A percentile compares a stretch with the other conserved stretches of the same genome.
phyloP scores from a whole-genome alignment of 2,888 invertebrate species.

The Stenurella melanura region DNA sequence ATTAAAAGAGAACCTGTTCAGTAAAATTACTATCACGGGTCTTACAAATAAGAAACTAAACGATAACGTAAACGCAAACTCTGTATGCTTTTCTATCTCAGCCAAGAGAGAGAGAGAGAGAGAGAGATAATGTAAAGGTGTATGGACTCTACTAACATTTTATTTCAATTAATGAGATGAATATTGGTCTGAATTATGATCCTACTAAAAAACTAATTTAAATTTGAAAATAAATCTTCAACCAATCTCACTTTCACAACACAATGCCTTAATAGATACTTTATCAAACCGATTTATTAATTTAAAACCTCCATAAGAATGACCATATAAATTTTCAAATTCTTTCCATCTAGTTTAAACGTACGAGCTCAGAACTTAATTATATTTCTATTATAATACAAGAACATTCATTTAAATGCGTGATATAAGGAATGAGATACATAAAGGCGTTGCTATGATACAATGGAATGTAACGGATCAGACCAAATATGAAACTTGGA shows the following conservation, averaged over 20 bases:
- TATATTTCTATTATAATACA: not conserved
- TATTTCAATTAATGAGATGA: not conserved
- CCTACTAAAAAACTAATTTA: not conserved
- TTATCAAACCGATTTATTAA: not conserved
- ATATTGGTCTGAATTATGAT: not conserved
- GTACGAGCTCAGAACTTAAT: not conserved
- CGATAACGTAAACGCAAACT: too few species aligned
- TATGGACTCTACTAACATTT: too few species aligned
- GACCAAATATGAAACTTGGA: not conserved
- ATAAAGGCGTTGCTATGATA: not conserved
- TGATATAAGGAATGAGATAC: not conserved
- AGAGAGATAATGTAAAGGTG: too few species aligned
- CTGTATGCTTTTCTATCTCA: too few species aligned
- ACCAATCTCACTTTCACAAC: not conserved
- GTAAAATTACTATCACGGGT: too few species aligned
- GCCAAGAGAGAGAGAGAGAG: too few species aligned
- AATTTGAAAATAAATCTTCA: too few species aligned
- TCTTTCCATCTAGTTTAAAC: not conserved
- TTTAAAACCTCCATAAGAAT: not conserved
- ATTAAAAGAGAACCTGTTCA: too few species aligned
- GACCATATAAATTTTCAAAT: not conserved
- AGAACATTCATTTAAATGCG: not conserved
- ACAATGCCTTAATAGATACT: not conserved
- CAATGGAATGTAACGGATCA: slow-evolving; percentile 5
- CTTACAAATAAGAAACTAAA: too few species aligned